Evolutionary conservation across 2,888 invertebrate genomes (phyloP).

Genomic region (Cosmopolites sordidus): DNA sequence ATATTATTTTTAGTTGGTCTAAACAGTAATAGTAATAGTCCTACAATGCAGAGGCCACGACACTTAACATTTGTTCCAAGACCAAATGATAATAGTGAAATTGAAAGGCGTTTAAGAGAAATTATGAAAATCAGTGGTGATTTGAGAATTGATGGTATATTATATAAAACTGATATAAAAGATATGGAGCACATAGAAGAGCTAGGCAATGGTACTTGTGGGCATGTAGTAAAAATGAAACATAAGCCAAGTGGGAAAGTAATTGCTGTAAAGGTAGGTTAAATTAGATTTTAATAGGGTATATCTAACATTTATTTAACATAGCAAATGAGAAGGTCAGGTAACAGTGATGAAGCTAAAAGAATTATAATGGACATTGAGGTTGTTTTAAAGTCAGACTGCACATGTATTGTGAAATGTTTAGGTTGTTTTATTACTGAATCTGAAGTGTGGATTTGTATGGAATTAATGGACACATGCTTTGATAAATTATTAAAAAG

Average conservation of each 20-base stretch:
- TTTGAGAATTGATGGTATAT: slow-evolving; percentile 73
- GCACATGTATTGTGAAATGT: slow-evolving; percentile 95
- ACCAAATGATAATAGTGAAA: slow-evolving; percentile 55
- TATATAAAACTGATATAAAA: slow-evolving; percentile 75
- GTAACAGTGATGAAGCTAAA: slow-evolving; percentile 95
- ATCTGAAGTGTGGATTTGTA: slow-evolving; percentile 98
- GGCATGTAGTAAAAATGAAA: slow-evolving; percentile 95
- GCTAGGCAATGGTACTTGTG: slow-evolving; percentile 92
- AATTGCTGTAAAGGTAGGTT: slow-evolving; percentile 85
- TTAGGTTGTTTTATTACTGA: slow-evolving; percentile 97
- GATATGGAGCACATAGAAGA: slow-evolving; percentile 84
- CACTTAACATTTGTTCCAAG: slow-evolving; percentile 60
- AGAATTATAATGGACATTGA: slow-evolving; percentile 98
- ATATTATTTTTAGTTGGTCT: slow-evolving; percentile 28
- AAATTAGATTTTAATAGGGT: no score
- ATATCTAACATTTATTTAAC: background rate
- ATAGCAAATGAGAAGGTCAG: slow-evolving; percentile 94
- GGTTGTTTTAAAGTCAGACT: slow-evolving; percentile 96
- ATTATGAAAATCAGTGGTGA: slow-evolving; percentile 92
- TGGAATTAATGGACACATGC: slow-evolving; percentile 99
- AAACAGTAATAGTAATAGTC: slow-evolving; percentile 43
- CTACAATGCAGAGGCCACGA: slow-evolving; percentile 52
- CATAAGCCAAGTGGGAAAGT: slow-evolving; percentile 80
- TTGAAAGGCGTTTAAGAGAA: slow-evolving; percentile 81
- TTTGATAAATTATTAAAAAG: slow-evolving; percentile 93